phyloP scores from a whole-genome alignment of 1,140 invertebrate genomes.

The Calosoma granatense region DNA sequence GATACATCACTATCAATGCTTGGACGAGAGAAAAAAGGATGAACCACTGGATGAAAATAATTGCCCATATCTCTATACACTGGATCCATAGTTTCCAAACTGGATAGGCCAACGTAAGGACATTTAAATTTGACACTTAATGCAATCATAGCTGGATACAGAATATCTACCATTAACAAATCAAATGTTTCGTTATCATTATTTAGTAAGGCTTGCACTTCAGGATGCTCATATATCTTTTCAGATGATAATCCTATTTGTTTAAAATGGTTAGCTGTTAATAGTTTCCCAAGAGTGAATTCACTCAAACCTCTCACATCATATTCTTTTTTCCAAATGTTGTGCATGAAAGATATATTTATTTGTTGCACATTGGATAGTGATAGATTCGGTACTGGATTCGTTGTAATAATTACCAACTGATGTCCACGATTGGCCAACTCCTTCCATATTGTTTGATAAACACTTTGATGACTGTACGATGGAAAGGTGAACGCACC shows the following conservation, averaged over 20 bases:
- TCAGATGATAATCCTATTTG: not conserved
- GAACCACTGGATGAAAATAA: conserved; percentile 1
- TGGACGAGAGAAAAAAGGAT: not conserved
- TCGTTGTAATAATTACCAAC: conserved; percentile 33
- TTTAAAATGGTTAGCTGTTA: not conserved
- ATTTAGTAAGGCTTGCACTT: conserved; percentile 25
- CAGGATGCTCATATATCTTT: not conserved
- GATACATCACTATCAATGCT: not conserved
- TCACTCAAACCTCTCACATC: not conserved
- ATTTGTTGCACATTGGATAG: not conserved
- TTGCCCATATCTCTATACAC: conserved; percentile 19
- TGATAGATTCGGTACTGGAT: conserved; percentile 21
- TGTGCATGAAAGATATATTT: not conserved
- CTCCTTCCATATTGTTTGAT: conserved; percentile 28
- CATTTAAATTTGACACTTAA: conserved; percentile 27
- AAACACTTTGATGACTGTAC: conserved; percentile 44
- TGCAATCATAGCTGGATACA: conserved; percentile 21
- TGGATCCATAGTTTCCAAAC: conserved; percentile 16
- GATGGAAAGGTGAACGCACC: conserved; percentile 25
- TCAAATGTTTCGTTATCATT: conserved; percentile 27
- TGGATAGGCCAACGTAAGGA: conserved; percentile 23
- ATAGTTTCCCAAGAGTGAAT: not conserved
- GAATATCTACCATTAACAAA: conserved; percentile 27
- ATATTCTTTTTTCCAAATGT: not conserved
- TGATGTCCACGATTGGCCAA: conserved; percentile 35